Conservation (phyloP, 2,113 vertebrate species). For the Myanophis thanlyinensis region DNA sequence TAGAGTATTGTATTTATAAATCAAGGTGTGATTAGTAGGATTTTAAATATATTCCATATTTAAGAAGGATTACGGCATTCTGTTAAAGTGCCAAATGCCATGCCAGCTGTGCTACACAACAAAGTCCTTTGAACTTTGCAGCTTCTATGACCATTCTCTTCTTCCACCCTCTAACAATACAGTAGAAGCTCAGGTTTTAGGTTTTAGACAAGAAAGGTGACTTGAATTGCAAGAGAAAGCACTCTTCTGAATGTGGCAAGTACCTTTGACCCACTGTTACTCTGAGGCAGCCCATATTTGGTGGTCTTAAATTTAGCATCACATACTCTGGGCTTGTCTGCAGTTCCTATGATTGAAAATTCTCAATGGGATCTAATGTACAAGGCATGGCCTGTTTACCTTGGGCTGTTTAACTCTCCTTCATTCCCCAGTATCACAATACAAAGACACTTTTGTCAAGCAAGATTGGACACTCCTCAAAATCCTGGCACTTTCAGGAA, state of each 20-base stretch:
- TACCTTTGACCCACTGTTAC: not conserved
- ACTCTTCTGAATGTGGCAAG: not conserved
- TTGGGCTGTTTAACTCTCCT: conserved; percentile 64
- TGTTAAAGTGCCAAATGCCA: not conserved
- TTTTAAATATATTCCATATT: fast-evolving
- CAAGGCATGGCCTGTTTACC: conserved; percentile 69
- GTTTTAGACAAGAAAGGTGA: conserved; percentile 6
- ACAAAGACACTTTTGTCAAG: conserved; percentile 79
- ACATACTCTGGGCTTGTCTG: conserved; percentile 56
- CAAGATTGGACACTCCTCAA: conserved; percentile 68
- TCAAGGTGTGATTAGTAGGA: not conserved
- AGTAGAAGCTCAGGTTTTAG: not conserved
- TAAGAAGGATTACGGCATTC: not conserved
- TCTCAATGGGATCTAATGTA: conserved; percentile 66
- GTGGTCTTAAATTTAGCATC: conserved; percentile 59
- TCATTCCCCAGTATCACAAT: conserved; percentile 56
- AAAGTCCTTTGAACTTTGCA: not conserved
- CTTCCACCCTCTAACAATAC: not conserved
- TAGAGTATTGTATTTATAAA: not conserved
- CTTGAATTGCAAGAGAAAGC: not conserved
- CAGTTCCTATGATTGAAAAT: conserved; percentile 58
- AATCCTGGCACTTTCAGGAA: conserved; percentile 77
- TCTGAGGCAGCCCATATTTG: conserved; percentile 40
- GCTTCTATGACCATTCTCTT: not conserved
- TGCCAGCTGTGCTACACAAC: not conserved